These are phyloP conservation scores for Idaea biselata DNA, from an alignment of 2,888 invertebrate species.

Conservation along the genomic window DNA sequence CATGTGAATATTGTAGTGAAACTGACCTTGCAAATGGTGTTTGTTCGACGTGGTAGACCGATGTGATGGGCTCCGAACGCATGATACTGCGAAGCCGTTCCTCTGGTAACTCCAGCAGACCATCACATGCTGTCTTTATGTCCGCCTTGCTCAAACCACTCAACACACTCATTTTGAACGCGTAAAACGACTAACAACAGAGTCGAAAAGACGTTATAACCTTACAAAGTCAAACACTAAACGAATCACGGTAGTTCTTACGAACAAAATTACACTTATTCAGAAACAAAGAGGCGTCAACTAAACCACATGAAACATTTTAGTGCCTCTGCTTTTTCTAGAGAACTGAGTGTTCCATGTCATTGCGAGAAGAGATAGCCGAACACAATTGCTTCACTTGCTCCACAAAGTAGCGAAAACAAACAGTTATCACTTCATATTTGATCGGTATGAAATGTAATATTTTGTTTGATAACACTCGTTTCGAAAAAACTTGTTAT, in stretches of 20 bases:
- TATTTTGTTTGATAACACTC: slow-evolving; percentile 78
- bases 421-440: slow-evolving; percentile 76
- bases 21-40: slow-evolving; percentile 91
- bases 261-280: slow-evolving; percentile 75
- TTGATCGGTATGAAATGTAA: slow-evolving; percentile 67
- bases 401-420: slow-evolving; percentile 67
- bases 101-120: slow-evolving; percentile 86
- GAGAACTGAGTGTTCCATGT: slow-evolving; percentile 77
- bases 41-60: slow-evolving; percentile 89
- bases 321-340: slow-evolving; percentile 78
- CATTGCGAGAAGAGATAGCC: slow-evolving; percentile 79
- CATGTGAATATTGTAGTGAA: slow-evolving; percentile 11
- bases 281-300: slow-evolving; percentile 64
- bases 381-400: slow-evolving; percentile 69
- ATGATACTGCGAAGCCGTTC: slow-evolving; percentile 85
- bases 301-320: slow-evolving; percentile 78
- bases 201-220: slow-evolving; percentile 59
- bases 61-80: slow-evolving; percentile 87
- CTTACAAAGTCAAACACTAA: slow-evolving; percentile 66
- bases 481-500: slow-evolving; percentile 72
- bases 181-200: slow-evolving; percentile 71
- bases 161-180: slow-evolving; percentile 78
- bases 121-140: slow-evolving; percentile 83
- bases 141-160: slow-evolving; percentile 79
- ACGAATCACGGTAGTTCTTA: slow-evolving; percentile 76